Base-by-base conservation (phyloP, 1,140 invertebrate genomes). In the Araneus ventricosus region DNA sequence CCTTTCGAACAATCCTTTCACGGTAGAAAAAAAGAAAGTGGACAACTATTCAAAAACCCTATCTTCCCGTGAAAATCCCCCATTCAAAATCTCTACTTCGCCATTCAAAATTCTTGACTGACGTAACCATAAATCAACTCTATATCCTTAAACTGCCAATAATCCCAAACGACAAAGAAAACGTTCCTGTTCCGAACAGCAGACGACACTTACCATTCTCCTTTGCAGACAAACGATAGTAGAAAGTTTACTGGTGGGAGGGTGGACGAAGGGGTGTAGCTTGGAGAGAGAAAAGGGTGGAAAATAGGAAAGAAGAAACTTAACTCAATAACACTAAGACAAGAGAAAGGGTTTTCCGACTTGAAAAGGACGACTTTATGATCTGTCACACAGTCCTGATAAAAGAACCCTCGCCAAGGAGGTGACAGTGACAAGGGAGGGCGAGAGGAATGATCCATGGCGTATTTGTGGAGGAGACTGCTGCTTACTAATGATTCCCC, bases 401-500 rank as follows among this genome's bases (percentile, higher is more conserved):
- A 88, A 88, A 88, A 88, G 61, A 61, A 67, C 8, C 37, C 61
- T 88, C 70, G 22, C 61, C 1, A n/a, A 37, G 70, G 59, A 89
- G 37, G 70, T 89, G 70, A 89, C 67, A 89, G 88, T 89, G 88
- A 89, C 88, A 79, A 57, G 41, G 59, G 2, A 75, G 30, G 30
- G 67, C 30, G 67, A 75, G 67, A 75, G 67, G 63, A 37, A 84
- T 91, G 89, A 91, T 91, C 79, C 89, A 91, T 91, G 34, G 80
- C 37, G 88, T 90, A 90, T 90, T 90, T 90, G 75, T 80, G 88
- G 70, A 79, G 30, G 88, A 57, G 45, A 20, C 41, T 90, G 67
- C 89, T 63, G 89, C 89, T 82, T 91, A 91, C 89, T 91, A 91
- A 91, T 91, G 89, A 91, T 84, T 57, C 67, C 45, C 37, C 0